phyloP scores from a whole-genome alignment of 1,140 invertebrate species.

The Cheumatopsyche charites region DNA sequence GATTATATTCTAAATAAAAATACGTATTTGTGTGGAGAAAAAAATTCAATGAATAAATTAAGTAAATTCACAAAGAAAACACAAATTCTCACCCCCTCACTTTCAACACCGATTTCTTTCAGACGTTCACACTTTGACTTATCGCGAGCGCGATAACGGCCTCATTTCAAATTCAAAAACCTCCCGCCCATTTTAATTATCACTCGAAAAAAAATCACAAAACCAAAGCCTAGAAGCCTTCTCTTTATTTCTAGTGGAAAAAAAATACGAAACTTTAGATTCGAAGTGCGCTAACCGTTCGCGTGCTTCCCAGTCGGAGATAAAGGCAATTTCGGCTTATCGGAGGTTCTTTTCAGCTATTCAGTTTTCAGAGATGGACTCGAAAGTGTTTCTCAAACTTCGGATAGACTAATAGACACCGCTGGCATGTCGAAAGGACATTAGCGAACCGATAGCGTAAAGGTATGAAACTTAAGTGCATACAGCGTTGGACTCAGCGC shows the following conservation, averaged over 20 bases:
- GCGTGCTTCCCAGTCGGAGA: conserved; percentile 2
- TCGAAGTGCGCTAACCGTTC: background rate
- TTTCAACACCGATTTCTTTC: too few relatives aligned
- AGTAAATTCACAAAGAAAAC: too few relatives aligned
- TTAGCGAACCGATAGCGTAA: too few relatives aligned
- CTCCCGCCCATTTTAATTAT: conserved; percentile 6
- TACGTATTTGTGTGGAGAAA: too few relatives aligned
- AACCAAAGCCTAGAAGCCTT: background rate
- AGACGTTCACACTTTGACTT: background rate
- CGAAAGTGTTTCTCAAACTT: background rate
- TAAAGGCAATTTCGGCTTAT: conserved; percentile 25
- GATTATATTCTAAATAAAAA: too few relatives aligned
- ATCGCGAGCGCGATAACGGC: background rate
- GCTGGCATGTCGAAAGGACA: conserved; percentile 24
- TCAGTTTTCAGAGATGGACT: too few relatives aligned
- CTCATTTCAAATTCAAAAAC: conserved; percentile 11
- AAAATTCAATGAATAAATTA: too few relatives aligned
- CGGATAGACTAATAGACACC: conserved; percentile 25
- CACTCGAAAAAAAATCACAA: background rate
- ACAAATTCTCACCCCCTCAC: too few relatives aligned
- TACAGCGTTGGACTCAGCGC: too few relatives aligned
- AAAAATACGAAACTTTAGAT: background rate
- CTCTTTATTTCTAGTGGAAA: too few relatives aligned
- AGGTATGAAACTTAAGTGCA: too few relatives aligned
- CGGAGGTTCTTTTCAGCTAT: background rate